Conservation (phyloP, 2,113 vertebrate species). For the Oceanites oceanicus region DNA sequence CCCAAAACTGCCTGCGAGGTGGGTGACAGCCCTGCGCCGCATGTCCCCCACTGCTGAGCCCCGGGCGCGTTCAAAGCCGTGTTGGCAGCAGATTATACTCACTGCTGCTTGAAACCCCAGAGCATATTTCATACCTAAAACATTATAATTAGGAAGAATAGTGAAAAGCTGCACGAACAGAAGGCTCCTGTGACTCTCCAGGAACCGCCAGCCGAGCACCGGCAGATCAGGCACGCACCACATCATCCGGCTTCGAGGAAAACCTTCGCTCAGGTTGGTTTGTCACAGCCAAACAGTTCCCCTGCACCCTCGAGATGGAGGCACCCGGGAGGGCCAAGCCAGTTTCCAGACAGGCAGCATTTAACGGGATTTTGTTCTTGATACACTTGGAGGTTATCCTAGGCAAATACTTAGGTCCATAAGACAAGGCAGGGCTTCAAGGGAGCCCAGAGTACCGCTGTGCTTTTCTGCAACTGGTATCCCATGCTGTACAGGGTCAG, state of each 20-base stretch:
- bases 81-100: neutral
- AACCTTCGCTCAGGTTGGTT: neutral
- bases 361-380: neutral
- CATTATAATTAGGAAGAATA: neutral
- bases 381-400: neutral
- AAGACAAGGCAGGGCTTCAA: neutral
- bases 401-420: neutral
- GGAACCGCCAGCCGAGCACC: slow-evolving; percentile 1
- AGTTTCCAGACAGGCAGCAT: neutral
- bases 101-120: neutral
- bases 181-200: slow-evolving; percentile 26
- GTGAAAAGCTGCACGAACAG: slow-evolving; percentile 7
- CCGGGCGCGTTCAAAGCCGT: fast-evolving
- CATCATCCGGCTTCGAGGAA: neutral
- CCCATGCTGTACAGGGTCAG: neutral
- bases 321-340: neutral
- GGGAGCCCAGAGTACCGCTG: neutral
- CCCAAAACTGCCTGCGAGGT: neutral
- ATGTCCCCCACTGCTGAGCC: neutral
- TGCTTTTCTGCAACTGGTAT: neutral
- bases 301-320: neutral
- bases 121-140: slow-evolving; percentile 12
- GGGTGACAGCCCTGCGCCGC: neutral
- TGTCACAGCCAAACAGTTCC: neutral
- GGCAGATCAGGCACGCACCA: neutral